Evolutionary conservation across 1,140 invertebrate genomes (phyloP).

Genomic region (Wasmannia auropunctata): DNA sequence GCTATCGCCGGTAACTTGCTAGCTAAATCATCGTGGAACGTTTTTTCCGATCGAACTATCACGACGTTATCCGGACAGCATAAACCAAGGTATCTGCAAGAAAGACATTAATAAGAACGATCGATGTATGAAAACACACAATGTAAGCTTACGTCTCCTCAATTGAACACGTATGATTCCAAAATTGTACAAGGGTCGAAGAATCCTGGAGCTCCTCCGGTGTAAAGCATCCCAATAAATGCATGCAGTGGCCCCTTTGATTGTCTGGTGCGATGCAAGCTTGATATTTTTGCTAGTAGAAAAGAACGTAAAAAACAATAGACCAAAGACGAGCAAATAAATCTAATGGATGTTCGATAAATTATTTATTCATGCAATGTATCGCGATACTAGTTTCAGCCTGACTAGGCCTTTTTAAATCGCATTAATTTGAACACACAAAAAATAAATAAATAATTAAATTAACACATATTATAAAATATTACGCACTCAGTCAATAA

Average conservation of each 20-base stretch:
- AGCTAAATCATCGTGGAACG: slow-evolving; percentile 33
- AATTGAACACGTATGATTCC: slow-evolving; percentile 89
- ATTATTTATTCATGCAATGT: too few species aligned
- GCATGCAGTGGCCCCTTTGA: slow-evolving; percentile 87
- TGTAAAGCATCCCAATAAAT: slow-evolving; percentile 88
- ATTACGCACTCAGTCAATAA: too few species aligned
- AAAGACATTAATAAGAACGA: slow-evolving; percentile 12
- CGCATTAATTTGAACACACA: too few species aligned
- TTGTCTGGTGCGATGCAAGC: slow-evolving; percentile 87
- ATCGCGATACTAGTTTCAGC: too few species aligned
- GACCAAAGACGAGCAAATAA: too few species aligned
- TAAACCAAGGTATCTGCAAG: slow-evolving; percentile 86
- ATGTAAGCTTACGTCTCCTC: slow-evolving; percentile 85
- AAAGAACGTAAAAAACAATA: too few species aligned
- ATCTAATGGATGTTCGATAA: too few species aligned
- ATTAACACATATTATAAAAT: too few species aligned
- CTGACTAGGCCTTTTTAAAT: too few species aligned
- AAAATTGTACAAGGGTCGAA: slow-evolving; percentile 86
- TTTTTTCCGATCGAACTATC: slow-evolving; percentile 12
- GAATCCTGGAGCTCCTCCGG: slow-evolving; percentile 86
- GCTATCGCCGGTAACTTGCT: slow-evolving; percentile 63
- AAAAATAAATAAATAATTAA: too few species aligned
- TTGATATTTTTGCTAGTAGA: slow-evolving; percentile 28
- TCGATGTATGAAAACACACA: not conserved
- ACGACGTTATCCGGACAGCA: slow-evolving; percentile 86